phyloP scores from a whole-genome alignment of 2,113 vertebrate species.

The Myodes glareolus region DNA sequence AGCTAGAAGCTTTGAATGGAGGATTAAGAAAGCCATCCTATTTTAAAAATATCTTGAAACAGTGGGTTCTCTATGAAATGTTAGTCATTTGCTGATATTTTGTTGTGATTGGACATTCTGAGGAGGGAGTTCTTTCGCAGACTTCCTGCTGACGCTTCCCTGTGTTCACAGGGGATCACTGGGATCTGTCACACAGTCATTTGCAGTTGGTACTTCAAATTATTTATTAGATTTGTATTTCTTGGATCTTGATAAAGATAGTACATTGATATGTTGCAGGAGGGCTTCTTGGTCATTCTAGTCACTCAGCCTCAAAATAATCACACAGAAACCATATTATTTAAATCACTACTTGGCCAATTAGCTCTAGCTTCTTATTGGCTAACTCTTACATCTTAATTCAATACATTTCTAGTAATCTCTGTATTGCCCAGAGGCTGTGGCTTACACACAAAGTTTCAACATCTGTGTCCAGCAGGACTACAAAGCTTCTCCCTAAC shows the following conservation, averaged over 20 bases:
- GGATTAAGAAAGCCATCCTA: neutral
- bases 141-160: neutral
- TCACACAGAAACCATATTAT: too few relatives aligned
- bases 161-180: neutral
- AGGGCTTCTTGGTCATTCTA: too few relatives aligned
- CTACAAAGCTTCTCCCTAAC: too few relatives aligned
- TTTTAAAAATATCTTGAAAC: neutral
- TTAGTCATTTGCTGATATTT: neutral
- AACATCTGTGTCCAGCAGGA: too few relatives aligned
- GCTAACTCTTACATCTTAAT: too few relatives aligned
- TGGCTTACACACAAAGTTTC: too few relatives aligned
- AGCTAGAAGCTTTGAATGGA: constrained; percentile 14
- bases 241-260: constrained; percentile 25
- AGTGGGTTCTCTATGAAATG: neutral
- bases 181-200: neutral
- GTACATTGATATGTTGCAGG: neutral
- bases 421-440: too few relatives aligned
- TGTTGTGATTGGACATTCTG: neutral
- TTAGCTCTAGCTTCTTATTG: too few relatives aligned
- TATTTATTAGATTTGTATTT: neutral
- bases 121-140: neutral
- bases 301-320: too few relatives aligned
- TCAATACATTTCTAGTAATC: too few relatives aligned
- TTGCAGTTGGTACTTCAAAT: constrained; percentile 48
- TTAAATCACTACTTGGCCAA: too few relatives aligned